Base-by-base conservation (phyloP, 2,888 invertebrate species). In the Urechis unicinctus region DNA sequence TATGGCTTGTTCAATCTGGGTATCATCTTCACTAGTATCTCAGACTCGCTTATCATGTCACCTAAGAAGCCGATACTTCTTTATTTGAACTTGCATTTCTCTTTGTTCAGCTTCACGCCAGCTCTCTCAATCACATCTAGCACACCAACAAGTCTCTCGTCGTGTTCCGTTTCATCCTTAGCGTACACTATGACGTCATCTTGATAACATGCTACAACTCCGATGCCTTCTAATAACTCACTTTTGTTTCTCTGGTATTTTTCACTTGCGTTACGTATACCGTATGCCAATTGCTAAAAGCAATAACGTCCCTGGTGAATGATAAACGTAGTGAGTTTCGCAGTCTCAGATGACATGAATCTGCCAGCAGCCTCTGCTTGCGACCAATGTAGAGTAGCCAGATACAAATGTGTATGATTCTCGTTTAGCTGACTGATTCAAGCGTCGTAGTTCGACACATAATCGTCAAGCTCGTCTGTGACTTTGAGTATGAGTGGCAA, bases 171-270 rank as follows among this genome's bases (percentile, higher is more conserved):
- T 26, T n/a, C 24, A 9, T 25, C 21, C 3, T n/a, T n/a, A 28
- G 30, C 46, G 24, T 4, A 21, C 17, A 53, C 30, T 5, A 53
- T 5, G 17, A 53, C 36, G 30, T 53, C 53, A 47, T 53, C 53
- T 30, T 30, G 42, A 25, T 43, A 22, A 9, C 3, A 3, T 48
- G n/a, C 6, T 17, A 53, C 53, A 41, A 30, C 48, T 26, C 13
- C 25, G 4, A 53, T 9, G 36, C 41, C 48, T 36, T 36, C 3
- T 4, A 53, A 31, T 2, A 50, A 3, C n/a, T 53, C 24, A 3
- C 36, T 22, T 41, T 50, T 53, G 22, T 25, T 36, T 3, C 47
- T 29, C 48, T 49, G 48, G 41, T 50, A 53, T 13, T 50, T 53
- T 49, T 53, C 53, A 22, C 36, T 30, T 3, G 53, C 53, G 5